Percentiles rank a stretch among this genome's conserved stretches.
These are phyloP conservation scores for Geodia barretti DNA, from an alignment of 37 sponge, comb jelly and placozoan species.

Conservation along the genomic window DNA sequence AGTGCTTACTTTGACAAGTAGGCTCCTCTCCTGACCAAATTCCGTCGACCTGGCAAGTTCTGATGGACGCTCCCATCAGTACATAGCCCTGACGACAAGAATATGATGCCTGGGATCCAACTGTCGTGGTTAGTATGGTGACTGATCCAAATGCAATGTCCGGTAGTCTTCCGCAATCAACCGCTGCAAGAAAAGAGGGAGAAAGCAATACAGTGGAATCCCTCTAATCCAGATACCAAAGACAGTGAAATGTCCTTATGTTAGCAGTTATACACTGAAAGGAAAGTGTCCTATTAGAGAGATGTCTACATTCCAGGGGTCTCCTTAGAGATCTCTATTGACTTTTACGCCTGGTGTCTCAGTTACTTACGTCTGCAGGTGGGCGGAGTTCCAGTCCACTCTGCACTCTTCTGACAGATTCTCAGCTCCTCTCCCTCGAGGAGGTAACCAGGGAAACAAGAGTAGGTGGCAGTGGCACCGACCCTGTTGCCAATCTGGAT, in stretches of 20 bases:
- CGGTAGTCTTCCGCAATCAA: slow-evolving; percentile 3
- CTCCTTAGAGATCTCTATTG: too few relatives aligned
- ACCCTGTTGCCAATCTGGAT: background rate
- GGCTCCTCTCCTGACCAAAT: slow-evolving; percentile 32
- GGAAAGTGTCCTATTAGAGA: too few relatives aligned
- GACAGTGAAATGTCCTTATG: too few relatives aligned
- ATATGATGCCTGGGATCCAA: slow-evolving; percentile 14
- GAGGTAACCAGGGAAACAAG: slow-evolving; percentile 45
- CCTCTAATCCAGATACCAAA: too few relatives aligned
- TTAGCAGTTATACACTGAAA: too few relatives aligned
- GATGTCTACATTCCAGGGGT: too few relatives aligned
- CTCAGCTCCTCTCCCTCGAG: slow-evolving; percentile 33
- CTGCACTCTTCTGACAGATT: slow-evolving; percentile 33
- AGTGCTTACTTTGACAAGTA: slow-evolving; percentile 11
- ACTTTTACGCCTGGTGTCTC: too few relatives aligned
- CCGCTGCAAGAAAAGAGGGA: background rate
- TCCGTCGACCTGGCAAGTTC: slow-evolving; percentile 23
- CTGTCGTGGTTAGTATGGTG: background rate
- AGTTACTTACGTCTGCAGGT: slow-evolving; percentile 52
- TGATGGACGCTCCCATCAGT: background rate
- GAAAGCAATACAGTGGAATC: background rate
- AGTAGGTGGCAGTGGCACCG: slow-evolving; percentile 38
- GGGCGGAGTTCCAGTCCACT: slow-evolving; percentile 42
- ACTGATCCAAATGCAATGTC: slow-evolving; percentile 11
- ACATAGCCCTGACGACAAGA: slow-evolving; percentile 10